Base-by-base conservation (phyloP, 2,113 vertebrate species). In the Pedetes capensis region DNA sequence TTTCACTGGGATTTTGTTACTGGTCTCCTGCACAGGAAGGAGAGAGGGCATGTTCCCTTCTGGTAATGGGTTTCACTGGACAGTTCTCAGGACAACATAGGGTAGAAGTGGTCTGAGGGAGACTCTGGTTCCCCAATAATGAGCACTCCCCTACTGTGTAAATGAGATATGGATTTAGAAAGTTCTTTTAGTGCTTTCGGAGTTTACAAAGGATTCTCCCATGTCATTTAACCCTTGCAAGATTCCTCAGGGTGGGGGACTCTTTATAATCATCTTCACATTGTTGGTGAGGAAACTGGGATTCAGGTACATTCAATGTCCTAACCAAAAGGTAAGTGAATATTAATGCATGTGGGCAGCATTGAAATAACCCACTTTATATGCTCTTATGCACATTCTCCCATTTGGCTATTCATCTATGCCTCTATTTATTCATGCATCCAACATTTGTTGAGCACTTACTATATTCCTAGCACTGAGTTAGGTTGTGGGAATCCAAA, bases 311-410 rank as follows among this genome's bases (percentile, higher is more conserved):
- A 39, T 55, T 34, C 10, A 66, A 17, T 29, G 3, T 37, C 42
- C 85, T 76, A 57, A 8, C 39, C 16, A n/a, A 78, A 96, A 81
- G 39, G 39, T 47, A 44, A 63, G 20, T 8, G 63, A 91, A 42
- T 81, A 20, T 88, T 84, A 82, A 34, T 42, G 34, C 63, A 3
- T 17, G 3, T 42, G 13, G 5, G 11, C 51, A 39, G 6, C 32
- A 55, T 16, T 37, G 12, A 42, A 27, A 17, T 39, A 74, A 55
- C 13, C 5, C 6, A 2, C 20, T 14, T 32, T 27, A 8, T 6
- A 1, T 11, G 5, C 37, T 39, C 32, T 78, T 59, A 1, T 29
- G 16, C 1, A 6, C 34, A 7, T 1, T 34, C 32, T 55, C 6
- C 2, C 14, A 5, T 64, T 93, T 51, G 22, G 18, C 64, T 64